Evolutionary conservation across 2,888 invertebrate species (phyloP).

Genomic region (Mystacides longicornis): DNA sequence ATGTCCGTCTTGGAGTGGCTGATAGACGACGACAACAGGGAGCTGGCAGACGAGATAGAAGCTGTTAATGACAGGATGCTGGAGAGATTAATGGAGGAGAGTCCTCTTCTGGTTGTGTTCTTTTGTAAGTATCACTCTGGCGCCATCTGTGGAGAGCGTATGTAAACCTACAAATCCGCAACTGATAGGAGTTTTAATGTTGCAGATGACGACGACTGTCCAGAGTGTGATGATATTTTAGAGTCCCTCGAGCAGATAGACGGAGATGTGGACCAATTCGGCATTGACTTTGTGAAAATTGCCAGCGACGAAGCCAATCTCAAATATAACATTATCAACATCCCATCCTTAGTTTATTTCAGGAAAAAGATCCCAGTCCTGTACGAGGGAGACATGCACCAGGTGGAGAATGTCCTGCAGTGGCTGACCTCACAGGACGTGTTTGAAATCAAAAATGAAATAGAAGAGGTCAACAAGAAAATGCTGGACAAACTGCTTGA

Average conservation of each 20-base stretch:
- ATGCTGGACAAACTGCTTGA: conserved; percentile 92
- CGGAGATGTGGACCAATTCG: conserved; percentile 86
- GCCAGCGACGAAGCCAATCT: conserved; percentile 74
- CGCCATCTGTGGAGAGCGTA: too few relatives aligned
- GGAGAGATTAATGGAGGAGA: conserved; percentile 74
- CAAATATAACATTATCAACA: conserved; percentile 73
- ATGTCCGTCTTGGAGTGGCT: conserved; percentile 89
- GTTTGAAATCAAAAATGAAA: conserved; percentile 92
- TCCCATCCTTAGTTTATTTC: conserved; percentile 84
- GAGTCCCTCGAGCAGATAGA: conserved; percentile 90
- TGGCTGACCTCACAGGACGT: conserved; percentile 93
- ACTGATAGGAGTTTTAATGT: too few relatives aligned
- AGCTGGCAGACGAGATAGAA: conserved; percentile 89
- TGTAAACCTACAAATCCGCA: too few relatives aligned
- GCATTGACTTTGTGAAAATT: conserved; percentile 93
- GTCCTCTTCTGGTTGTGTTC: conserved; percentile 82
- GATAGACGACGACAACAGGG: conserved; percentile 87
- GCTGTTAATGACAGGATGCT: conserved; percentile 87
- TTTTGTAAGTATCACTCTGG: conserved; percentile 69
- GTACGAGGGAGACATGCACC: conserved; percentile 84
- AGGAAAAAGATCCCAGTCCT: conserved; percentile 74
- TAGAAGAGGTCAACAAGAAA: conserved; percentile 93
- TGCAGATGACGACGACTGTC: conserved; percentile 81
- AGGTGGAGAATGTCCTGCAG: conserved; percentile 75
- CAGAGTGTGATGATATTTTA: conserved; percentile 84